Evolutionary conservation across 1,140 invertebrate genomes (phyloP).

Genomic region (Drosophila nigromelanica): DNA sequence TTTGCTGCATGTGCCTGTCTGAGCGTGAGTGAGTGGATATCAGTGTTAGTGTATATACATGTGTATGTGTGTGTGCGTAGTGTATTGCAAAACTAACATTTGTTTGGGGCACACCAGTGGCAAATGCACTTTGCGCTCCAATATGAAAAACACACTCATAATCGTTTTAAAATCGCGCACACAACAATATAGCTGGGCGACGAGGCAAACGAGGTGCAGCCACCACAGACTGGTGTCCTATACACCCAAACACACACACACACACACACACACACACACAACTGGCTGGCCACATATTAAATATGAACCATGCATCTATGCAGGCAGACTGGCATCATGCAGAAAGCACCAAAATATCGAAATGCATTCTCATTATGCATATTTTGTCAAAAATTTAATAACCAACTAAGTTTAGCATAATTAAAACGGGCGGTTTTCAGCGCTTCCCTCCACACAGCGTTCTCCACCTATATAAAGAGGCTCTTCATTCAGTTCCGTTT

Average conservation of each 20-base stretch:
- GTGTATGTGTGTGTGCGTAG: not conserved
- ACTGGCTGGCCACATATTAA: slow-evolving; percentile 19
- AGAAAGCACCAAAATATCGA: slow-evolving; percentile 17
- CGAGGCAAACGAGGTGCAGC: slow-evolving; percentile 15
- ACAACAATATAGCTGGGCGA: slow-evolving; percentile 22
- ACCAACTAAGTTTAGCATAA: slow-evolving; percentile 25
- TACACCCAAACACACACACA: not conserved
- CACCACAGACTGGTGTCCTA: not conserved
- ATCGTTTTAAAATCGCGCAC: slow-evolving; percentile 38
- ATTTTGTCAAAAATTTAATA: slow-evolving; percentile 33
- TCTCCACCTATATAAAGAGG: not conserved
- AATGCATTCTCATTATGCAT: slow-evolving; percentile 28
- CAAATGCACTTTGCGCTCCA: slow-evolving; percentile 36
- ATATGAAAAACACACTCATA: slow-evolving; percentile 28
- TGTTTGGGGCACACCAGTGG: slow-evolving; percentile 9
- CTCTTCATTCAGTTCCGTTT: not conserved
- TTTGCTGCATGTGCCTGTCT: slow-evolving; percentile 3
- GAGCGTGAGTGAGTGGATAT: not conserved
- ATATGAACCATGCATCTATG: slow-evolving; percentile 5
- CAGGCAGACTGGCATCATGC: not conserved
- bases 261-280: not conserved
- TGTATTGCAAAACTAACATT: slow-evolving; percentile 19
- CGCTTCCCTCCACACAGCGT: too few relatives aligned
- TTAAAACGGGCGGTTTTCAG: slow-evolving; percentile 18
- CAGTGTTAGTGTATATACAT: not conserved